Evolutionary conservation across 2,113 vertebrate species (phyloP).

Genomic region (Thunnus thynnus): DNA sequence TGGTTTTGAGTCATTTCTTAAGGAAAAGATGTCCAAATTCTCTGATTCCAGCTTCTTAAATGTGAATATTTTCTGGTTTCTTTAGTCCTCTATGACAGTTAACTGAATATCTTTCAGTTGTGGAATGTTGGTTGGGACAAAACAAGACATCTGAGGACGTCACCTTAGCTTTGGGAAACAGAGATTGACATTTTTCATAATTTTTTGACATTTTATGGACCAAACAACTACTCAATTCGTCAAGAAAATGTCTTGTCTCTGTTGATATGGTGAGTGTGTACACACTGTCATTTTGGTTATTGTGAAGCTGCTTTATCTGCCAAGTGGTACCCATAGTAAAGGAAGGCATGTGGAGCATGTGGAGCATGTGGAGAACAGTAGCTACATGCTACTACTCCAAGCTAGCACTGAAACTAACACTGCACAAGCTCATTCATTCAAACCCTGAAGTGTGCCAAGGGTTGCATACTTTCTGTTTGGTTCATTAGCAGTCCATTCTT

Average conservation of each 20-base stretch:
- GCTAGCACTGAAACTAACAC: conserved; percentile 19
- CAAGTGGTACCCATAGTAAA: conserved; percentile 15
- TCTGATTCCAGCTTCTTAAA: no score
- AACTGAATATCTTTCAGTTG: no score
- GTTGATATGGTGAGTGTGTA: conserved; percentile 4
- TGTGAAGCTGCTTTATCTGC: conserved; percentile 22
- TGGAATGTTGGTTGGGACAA: no score
- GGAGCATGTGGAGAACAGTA: conserved; percentile 28
- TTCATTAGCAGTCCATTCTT: conserved; percentile 1
- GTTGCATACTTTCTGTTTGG: conserved; percentile 7
- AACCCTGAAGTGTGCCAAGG: conserved; percentile 25
- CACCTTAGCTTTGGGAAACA: no score
- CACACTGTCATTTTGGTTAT: conserved; percentile 47
- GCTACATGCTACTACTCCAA: neutral
- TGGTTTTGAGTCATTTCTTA: no score
- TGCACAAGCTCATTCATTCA: conserved; percentile 10
- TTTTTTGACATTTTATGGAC: no score
- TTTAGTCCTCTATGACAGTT: no score
- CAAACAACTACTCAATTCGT: no score
- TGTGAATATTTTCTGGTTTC: no score
- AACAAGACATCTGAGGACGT: no score
- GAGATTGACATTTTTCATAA: no score
- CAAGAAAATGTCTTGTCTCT: neutral
- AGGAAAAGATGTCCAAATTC: no score
- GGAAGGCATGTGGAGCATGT: conserved; percentile 33